Conservation (phyloP, 2,113 vertebrate genomes). For the Sterrhoptilus dennistouni region DNA sequence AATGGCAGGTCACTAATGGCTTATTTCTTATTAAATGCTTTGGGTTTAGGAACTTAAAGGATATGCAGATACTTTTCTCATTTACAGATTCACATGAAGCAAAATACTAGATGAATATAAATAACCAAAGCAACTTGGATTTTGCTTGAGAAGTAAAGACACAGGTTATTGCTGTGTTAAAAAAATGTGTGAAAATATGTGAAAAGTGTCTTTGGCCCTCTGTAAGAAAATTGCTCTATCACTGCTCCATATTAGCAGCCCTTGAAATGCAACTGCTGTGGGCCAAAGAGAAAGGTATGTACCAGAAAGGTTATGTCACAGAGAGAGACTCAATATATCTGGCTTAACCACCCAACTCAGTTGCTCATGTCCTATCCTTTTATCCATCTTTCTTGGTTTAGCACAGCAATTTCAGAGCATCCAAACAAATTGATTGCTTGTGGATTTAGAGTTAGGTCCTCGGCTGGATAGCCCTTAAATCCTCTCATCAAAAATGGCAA, state of each 20-base stretch:
- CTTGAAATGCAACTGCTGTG: background rate
- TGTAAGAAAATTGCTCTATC: background rate
- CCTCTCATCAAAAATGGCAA: background rate
- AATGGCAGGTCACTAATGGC: background rate
- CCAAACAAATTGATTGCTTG: background rate
- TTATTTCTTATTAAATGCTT: conserved; percentile 18
- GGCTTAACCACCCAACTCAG: background rate
- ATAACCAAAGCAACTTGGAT: background rate
- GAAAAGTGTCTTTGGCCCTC: background rate
- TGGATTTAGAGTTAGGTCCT: background rate
- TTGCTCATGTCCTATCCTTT: background rate
- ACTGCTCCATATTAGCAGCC: background rate
- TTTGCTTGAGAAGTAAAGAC: background rate
- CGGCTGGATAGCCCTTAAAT: background rate
- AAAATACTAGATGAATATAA: background rate
- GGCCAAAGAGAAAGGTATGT: background rate
- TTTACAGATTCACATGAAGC: background rate
- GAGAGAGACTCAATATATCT: background rate
- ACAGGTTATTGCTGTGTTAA: background rate
- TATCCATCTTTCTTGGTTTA: background rate
- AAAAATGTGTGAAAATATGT: background rate
- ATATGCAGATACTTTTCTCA: background rate
- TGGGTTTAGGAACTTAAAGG: background rate
- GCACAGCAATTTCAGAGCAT: background rate
- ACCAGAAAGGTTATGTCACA: background rate